Evolutionary conservation across 2,888 invertebrate genomes (phyloP).

Genomic region (Brachyopa scutellaris): DNA sequence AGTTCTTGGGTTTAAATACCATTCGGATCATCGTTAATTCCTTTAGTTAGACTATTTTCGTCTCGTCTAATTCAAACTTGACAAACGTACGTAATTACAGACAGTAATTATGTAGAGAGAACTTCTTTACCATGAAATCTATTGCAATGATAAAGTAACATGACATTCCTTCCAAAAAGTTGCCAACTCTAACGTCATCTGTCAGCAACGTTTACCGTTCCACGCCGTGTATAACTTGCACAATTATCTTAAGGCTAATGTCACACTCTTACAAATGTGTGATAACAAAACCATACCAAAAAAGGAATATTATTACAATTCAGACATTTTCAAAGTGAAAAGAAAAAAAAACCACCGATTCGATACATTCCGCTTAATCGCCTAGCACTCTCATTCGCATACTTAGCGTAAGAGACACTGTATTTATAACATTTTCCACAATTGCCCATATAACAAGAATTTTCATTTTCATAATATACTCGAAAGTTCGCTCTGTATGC

Average conservation of each 20-base stretch:
- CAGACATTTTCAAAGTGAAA: background rate
- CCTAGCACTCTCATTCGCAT: slow-evolving; percentile 39
- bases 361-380: slow-evolving; percentile 34
- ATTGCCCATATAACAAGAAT: slow-evolving; percentile 42
- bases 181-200: too few species aligned
- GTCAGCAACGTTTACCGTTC: too few species aligned
- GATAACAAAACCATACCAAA: background rate
- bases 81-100: too few species aligned
- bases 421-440: slow-evolving; percentile 60
- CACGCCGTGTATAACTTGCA: too few species aligned
- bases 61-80: too few species aligned
- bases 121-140: too few species aligned
- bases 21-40: too few species aligned
- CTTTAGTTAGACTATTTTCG: too few species aligned
- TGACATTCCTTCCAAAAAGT: too few species aligned
- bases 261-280: background rate
- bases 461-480: slow-evolving; percentile 59
- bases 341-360: background rate
- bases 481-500: slow-evolving; percentile 30
- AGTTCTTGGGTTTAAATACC: too few species aligned
- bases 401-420: slow-evolving; percentile 24
- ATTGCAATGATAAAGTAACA: too few species aligned
- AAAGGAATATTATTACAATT: slow-evolving; percentile 1
- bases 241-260: background rate
- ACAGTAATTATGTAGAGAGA: too few species aligned